These are phyloP conservation scores for Epinotia nisella DNA, from an alignment of 2,888 invertebrate genomes.

Conservation along the genomic window DNA sequence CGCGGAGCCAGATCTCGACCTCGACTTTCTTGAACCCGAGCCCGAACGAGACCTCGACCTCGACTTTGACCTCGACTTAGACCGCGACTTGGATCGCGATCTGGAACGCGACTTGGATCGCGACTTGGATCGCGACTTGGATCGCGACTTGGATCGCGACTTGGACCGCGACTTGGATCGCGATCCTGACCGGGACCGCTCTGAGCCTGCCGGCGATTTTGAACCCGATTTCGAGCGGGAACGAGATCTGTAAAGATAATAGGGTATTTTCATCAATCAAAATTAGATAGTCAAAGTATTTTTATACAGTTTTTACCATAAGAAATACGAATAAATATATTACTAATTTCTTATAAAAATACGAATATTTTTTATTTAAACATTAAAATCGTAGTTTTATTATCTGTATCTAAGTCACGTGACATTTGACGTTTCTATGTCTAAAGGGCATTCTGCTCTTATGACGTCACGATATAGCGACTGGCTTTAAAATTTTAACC, in stretches of 20 bases:
- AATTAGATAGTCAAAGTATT: no score
- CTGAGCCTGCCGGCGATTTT: constrained; percentile 52
- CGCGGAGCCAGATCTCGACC: constrained; percentile 62
- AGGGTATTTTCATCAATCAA: no score
- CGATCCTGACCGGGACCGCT: constrained; percentile 53
- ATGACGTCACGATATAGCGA: no score
- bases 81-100: constrained; percentile 60
- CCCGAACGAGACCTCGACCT: constrained; percentile 55
- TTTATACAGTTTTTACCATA: no score
- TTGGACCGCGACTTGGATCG: constrained; percentile 56
- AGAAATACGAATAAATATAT: no score
- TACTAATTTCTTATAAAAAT: no score
- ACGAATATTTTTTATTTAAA: no score
- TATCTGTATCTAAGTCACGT: no score
- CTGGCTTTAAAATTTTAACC: no score
- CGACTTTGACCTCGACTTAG: constrained; percentile 64
- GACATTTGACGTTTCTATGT: no score
- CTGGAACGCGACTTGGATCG: constrained; percentile 60
- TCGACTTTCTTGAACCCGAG: constrained; percentile 57
- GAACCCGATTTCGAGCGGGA: constrained; percentile 74
- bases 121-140: constrained; percentile 67
- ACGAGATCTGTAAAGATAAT: constrained; percentile 60
- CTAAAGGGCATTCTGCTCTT: no score
- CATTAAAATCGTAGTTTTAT: no score
- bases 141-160: constrained; percentile 62